Evolutionary conservation across 2,888 invertebrate species (phyloP).

Genomic region (Lapara coniferarum): DNA sequence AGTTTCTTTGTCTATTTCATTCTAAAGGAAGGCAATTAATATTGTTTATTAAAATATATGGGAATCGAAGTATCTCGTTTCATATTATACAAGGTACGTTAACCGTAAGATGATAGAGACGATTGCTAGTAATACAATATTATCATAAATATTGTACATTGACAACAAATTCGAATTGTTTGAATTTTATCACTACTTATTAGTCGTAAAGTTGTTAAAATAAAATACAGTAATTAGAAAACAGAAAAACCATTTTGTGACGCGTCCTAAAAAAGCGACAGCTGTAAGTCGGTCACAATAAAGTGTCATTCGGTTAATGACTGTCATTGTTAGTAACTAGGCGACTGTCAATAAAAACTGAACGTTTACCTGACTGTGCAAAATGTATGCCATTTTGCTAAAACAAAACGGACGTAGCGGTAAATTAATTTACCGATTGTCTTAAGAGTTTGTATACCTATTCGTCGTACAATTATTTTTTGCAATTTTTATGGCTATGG

Average conservation of each 20-base stretch:
- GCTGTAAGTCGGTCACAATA: constrained; percentile 6
- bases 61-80: too few species aligned
- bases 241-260: constrained; percentile 3
- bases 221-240: not conserved
- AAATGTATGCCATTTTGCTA: not conserved
- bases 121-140: too few species aligned
- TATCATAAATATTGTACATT: too few species aligned
- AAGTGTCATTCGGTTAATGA: constrained; percentile 13
- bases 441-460: too few species aligned
- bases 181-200: too few species aligned
- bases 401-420: constrained; percentile 7
- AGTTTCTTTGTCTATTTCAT: too few species aligned
- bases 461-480: not conserved
- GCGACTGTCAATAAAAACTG: constrained; percentile 47
- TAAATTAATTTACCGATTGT: not conserved
- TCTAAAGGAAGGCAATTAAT: too few species aligned
- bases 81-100: too few species aligned
- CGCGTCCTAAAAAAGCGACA: constrained; percentile 1
- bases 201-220: too few species aligned
- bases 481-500: not conserved
- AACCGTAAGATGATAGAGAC: too few species aligned
- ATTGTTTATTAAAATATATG: too few species aligned
- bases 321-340: constrained; percentile 38
- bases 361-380: constrained; percentile 24
- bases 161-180: too few species aligned